A percentile compares a stretch with the other conserved stretches of the same genome.
Evolutionary conservation across 2,888 invertebrate species (phyloP).

Genomic region (Temnothorax unifasciatus): DNA sequence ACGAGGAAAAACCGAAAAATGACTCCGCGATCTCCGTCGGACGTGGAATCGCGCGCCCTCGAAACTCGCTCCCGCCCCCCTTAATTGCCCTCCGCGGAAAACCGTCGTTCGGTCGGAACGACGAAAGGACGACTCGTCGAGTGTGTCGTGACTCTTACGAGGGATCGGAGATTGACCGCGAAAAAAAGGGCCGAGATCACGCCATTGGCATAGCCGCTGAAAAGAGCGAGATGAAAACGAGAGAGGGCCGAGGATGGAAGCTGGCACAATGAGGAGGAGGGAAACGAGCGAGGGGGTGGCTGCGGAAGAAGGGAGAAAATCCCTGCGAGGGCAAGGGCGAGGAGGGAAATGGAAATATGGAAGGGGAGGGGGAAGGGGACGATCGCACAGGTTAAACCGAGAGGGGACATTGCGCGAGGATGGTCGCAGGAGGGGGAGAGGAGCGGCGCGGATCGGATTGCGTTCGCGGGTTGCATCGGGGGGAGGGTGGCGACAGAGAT

Average conservation of each 20-base stretch:
- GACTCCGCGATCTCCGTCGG: neutral
- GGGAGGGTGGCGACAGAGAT: constrained; percentile 57
- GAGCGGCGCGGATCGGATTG: constrained; percentile 72
- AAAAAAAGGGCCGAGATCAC: constrained; percentile 56
- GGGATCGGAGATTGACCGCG: neutral
- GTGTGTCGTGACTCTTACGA: neutral
- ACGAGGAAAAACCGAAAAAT: neutral
- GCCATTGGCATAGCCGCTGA: constrained; percentile 65
- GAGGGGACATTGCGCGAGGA: constrained; percentile 65
- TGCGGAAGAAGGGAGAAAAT: constrained; percentile 62
- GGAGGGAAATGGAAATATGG: neutral
- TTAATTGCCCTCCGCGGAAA: neutral
- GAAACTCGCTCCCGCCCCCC: neutral
- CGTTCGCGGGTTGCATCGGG: constrained; percentile 63
- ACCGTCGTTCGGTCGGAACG: neutral
- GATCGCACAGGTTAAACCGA: constrained; percentile 68
- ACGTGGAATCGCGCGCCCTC: neutral
- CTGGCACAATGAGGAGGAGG: constrained; percentile 68
- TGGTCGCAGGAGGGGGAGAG: constrained; percentile 48
- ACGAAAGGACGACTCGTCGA: neutral
- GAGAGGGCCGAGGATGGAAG: constrained; percentile 67
- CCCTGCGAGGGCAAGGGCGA: constrained; percentile 59
- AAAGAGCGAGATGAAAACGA: constrained; percentile 70
- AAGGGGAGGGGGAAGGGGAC: neutral
- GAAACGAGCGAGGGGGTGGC: constrained; percentile 51